These are phyloP conservation scores for Clarias magur DNA, from an alignment of 2,113 vertebrate species.

Conservation along the genomic window DNA sequence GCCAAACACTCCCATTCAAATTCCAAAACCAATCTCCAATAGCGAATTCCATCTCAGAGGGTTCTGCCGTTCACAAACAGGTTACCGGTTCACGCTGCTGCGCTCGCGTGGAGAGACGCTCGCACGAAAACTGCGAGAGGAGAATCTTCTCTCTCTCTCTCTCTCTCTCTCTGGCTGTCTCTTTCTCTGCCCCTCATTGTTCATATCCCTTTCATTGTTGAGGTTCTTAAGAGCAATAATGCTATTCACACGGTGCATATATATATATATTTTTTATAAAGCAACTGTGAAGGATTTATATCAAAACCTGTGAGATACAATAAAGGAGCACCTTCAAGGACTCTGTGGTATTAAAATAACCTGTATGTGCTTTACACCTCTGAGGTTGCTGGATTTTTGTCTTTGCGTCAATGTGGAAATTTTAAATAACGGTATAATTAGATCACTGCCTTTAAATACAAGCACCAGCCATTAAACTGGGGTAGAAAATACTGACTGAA, in stretches of 20 bases:
- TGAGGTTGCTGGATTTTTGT: background rate
- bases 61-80: slow-evolving; percentile 61
- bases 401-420: background rate
- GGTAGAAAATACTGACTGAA: background rate
- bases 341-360: background rate
- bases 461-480: background rate
- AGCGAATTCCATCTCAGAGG: slow-evolving; percentile 64
- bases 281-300: background rate
- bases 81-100: slow-evolving; percentile 40
- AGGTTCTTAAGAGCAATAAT: background rate
- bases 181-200: background rate
- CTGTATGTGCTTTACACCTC: background rate
- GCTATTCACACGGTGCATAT: background rate
- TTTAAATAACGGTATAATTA: background rate
- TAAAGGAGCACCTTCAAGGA: background rate
- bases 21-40: slow-evolving; percentile 69
- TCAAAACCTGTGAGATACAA: background rate
- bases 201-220: background rate
- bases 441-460: background rate
- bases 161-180: background rate
- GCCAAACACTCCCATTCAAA: slow-evolving; percentile 67
- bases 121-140: slow-evolving; percentile 1
- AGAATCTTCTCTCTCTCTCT: slow-evolving; percentile 21
- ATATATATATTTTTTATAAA: background rate
- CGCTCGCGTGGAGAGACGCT: slow-evolving; percentile 9